Conservation (phyloP, 2,113 vertebrate species). For the Megaptera novaeangliae region DNA sequence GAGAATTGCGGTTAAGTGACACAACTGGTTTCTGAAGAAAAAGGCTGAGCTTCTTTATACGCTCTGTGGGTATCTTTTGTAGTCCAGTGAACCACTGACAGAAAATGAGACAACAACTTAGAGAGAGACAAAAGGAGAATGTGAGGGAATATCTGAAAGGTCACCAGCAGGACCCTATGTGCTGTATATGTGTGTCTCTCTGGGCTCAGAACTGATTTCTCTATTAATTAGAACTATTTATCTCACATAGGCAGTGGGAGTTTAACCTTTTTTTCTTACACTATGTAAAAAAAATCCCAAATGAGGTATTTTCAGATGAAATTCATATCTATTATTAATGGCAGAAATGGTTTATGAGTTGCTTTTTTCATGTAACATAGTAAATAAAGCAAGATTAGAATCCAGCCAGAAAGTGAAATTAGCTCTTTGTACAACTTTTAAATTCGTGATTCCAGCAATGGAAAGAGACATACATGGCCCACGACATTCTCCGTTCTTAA, state of each 20-base stretch:
- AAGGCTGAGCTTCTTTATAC: conserved; percentile 29
- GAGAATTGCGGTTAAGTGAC: neutral
- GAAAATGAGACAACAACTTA: conserved; percentile 25
- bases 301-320: conserved; percentile 24
- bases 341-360: neutral
- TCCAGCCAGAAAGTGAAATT: neutral
- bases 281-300: neutral
- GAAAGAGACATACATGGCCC: neutral
- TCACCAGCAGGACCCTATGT: neutral
- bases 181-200: neutral
- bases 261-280: neutral
- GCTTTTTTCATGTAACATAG: neutral
- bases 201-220: conserved; percentile 26
- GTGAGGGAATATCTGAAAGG: neutral
- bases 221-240: conserved; percentile 16
- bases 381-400: neutral
- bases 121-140: neutral
- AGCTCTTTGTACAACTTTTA: neutral
- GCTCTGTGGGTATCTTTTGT: neutral
- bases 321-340: neutral
- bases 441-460: neutral
- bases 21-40: neutral
- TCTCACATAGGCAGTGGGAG: neutral
- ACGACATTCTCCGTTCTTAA: neutral
- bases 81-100: neutral